These are phyloP conservation scores for Chromis chromis DNA, from an alignment of 2,797 vertebrate genomes.

Conservation along the genomic window DNA sequence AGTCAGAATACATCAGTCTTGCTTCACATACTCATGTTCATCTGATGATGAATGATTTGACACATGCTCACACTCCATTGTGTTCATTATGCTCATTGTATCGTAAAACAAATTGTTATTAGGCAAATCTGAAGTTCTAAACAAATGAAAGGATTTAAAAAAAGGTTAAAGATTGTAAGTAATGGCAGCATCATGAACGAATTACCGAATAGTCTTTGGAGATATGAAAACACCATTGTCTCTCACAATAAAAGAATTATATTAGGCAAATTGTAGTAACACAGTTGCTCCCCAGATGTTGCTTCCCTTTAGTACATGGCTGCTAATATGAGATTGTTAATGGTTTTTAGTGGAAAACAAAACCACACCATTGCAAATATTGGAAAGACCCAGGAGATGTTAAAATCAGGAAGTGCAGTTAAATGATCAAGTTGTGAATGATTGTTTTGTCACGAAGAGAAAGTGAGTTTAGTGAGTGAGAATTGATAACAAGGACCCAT, in stretches of 20 bases:
- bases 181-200: constrained; percentile 25
- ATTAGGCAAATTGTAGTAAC: constrained; percentile 22
- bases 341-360: constrained; percentile 15
- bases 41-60: constrained; percentile 8
- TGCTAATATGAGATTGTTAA: constrained; percentile 23
- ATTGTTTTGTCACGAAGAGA: constrained; percentile 36
- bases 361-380: constrained; percentile 55
- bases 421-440: constrained; percentile 52
- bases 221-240: constrained; percentile 26
- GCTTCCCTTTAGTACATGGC: constrained; percentile 18
- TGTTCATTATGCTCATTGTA: constrained; percentile 28
- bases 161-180: constrained; percentile 8
- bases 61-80: constrained; percentile 14
- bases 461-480: constrained; percentile 11
- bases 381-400: constrained; percentile 6
- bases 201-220: constrained; percentile 28
- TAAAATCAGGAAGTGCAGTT: neutral
- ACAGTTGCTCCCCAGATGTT: neutral
- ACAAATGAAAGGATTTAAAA: constrained; percentile 3
- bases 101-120: constrained; percentile 3
- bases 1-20: constrained; percentile 26
- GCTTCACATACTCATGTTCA: constrained; percentile 15
- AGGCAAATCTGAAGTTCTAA: constrained; percentile 11
- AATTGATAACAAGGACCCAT: neutral
- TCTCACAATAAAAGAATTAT: constrained; percentile 4